Base-by-base conservation (phyloP, 2,113 vertebrate genomes). In the Brachypodius melanocephalos region DNA sequence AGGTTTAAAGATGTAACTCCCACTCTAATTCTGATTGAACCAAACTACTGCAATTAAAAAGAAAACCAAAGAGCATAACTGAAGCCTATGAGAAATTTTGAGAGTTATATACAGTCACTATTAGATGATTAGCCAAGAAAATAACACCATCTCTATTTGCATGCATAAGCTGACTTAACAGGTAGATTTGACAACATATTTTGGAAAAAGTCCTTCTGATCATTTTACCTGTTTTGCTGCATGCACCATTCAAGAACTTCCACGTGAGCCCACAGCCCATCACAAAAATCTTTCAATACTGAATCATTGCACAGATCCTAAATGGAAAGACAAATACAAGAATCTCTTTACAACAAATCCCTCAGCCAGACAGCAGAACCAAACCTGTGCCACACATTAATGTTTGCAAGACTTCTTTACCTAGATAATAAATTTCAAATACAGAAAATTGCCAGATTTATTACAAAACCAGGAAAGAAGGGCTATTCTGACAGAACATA, bases 191-290 rank as follows among this genome's bases (percentile, higher is more conserved):
- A 46, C 36, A 93, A 79, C 19, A 54, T 1, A 21, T 31, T 42
- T 71, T 58, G 24, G 48, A 82, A 55, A 57, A 62, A 49, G 10
- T n/a, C 15, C 18, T 91, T 80, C 31, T 24, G 15, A 43, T 34
- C 2, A 15, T 90, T 93, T 96, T 97, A 99, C 98, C 97, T 98
- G 98, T 98, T 99, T 85, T 97, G 98, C 94, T 99, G 98, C 18
- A 97, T 89, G 82, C 99, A 99, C 99, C 99, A 99, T 90, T 99
- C 98, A 84, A 99, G 97, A 80, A 99, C 98, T 89, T 98, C 98
- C 43, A 99, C 97, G 66, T 99, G 99, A 95, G 98, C 96, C 74
- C 98, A 98, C 34, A 99, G 91, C 22, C 98, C 97, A 82, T 98
- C 97, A 73, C 99, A 99, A 96, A 99, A 99, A 43, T 99, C 98